Base-by-base conservation (phyloP, 2,797 vertebrate species). In the Emys orbicularis region DNA sequence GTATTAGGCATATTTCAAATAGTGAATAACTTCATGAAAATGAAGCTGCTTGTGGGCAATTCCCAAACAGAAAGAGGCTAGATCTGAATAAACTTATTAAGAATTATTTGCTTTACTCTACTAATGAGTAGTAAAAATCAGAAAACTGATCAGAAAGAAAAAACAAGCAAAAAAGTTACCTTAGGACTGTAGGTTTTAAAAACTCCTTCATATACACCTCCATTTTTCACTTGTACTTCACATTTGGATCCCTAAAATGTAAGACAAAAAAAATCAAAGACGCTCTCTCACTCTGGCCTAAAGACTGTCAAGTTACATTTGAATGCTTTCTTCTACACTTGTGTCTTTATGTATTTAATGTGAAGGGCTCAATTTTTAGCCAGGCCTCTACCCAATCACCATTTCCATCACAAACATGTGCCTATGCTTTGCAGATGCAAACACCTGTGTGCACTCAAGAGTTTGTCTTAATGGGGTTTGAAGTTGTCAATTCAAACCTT, bases 121-220 rank as follows among this genome's bases (percentile, higher is more conserved):
- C 9, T 21, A 90, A 34, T 2, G 16, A 83, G 44, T 5, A 81
- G 9, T 6, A 84, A 41, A 41, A 41, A 77, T 79, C 34, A 4
- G 56, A 47, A 49, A 83, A 49, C 19, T 8, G 19, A 82, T 82
- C 27, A 49, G 74, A 92, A 44, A 74, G 41, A 82, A 37, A 68
- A 90, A 15, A 79, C 47, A 84, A 15, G 41, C 31, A 15, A 77
- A 84, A 76, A 80, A 92, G 90, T 98, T 99, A 99, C 99, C 99
- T 99, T 99, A 97, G 99, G 99, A 97, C 99, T 99, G 65, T 99
- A 99, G 23, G 99, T 99, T 98, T 99, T 99, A 98, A 99, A 99
- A 98, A 99, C 99, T 98, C 99, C 99, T 98, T 99, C 99, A 98
- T 99, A 99, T 97, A 99, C 97, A 79, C 98, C 98, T 98, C 99